Evolutionary conservation across 2,888 invertebrate species (phyloP).

Genomic region (Cancer borealis): DNA sequence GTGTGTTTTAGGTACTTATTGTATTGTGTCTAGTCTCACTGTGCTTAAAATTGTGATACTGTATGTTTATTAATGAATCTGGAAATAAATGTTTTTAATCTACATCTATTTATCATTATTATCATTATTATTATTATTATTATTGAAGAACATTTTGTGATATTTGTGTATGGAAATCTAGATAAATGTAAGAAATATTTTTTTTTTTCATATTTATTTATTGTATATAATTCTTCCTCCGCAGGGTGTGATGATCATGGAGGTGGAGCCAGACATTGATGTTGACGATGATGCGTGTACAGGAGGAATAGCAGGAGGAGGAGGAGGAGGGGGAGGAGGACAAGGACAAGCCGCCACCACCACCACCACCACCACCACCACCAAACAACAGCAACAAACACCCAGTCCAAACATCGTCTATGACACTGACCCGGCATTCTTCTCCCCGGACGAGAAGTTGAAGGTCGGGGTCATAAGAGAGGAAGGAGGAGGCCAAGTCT

Average conservation of each 20-base stretch:
- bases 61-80: no score
- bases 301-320: not conserved
- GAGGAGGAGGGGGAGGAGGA: not conserved
- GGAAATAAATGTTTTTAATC: no score
- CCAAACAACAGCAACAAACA: not conserved
- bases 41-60: no score
- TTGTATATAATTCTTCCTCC: not conserved
- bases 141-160: no score
- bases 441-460: constrained; percentile 75
- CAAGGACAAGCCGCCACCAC: not conserved
- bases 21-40: no score
- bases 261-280: constrained; percentile 75
- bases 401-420: constrained; percentile 67
- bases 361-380: not conserved
- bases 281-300: constrained; percentile 67
- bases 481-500: constrained; percentile 65
- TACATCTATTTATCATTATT: not conserved
- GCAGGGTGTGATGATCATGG: constrained; percentile 75
- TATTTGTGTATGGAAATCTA: no score
- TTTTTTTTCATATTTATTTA: no score
- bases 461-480: constrained; percentile 73
- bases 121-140: not conserved
- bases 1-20: no score
- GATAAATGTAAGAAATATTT: no score
- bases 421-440: constrained; percentile 76